Percentiles rank a stretch among this genome's conserved stretches.
Evolutionary conservation across 53 echinoderm and acorn worm species (phyloP).

Genomic region (Holothuria leucospilota): DNA sequence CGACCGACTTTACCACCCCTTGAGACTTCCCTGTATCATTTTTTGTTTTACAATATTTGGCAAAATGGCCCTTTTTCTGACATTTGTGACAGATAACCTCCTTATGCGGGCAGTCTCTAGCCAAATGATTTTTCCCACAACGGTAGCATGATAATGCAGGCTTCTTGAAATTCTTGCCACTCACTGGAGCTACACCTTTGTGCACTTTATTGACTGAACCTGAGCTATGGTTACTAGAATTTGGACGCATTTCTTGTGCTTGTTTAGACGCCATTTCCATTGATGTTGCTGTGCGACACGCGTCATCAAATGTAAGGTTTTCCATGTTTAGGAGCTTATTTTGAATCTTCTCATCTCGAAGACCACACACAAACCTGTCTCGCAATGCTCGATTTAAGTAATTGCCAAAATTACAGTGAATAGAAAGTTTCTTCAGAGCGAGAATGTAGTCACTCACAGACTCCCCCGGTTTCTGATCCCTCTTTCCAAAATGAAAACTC

Average conservation of each 20-base stretch:
- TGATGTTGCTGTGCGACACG: conserved; percentile 44
- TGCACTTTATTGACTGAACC: conserved; percentile 17
- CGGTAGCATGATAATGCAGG: not conserved
- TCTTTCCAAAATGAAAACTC: no score
- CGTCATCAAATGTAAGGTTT: conserved; percentile 52
- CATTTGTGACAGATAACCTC: no score
- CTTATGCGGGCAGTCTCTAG: no score
- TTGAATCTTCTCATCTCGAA: no score
- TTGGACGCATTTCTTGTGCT: no score
- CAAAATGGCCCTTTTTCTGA: conserved; percentile 31
- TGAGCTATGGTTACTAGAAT: not conserved
- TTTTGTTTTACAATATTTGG: conserved; percentile 40
- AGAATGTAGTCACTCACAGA: conserved; percentile 43
- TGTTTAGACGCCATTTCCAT: no score
- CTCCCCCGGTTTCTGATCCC: conserved; percentile 39
- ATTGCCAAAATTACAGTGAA: conserved; percentile 50
- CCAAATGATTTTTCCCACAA: no score
- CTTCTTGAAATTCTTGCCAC: conserved; percentile 17
- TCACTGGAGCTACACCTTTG: conserved; percentile 24
- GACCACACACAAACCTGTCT: conserved; percentile 55
- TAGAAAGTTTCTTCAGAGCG: conserved; percentile 38
- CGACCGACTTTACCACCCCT: conserved; percentile 24
- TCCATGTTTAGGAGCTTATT: conserved; percentile 38
- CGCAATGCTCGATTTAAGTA: conserved; percentile 42
- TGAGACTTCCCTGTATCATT: not conserved